These are phyloP conservation scores for Drosophila rufa DNA, from an alignment of 1,140 invertebrate species.

Conservation along the genomic window DNA sequence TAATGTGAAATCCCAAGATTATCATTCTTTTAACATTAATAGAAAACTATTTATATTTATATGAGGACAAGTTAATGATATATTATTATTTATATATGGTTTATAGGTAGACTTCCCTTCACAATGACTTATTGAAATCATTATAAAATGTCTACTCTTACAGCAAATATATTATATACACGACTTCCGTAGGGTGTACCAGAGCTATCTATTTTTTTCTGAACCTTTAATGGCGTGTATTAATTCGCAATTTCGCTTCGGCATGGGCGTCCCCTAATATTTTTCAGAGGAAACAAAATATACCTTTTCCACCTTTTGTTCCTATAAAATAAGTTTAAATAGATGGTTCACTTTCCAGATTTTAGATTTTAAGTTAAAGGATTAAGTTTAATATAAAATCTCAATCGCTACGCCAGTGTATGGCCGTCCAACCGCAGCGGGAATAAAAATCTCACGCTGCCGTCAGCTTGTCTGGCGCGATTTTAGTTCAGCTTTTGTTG, in stretches of 20 bases:
- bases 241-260: constrained; percentile 6
- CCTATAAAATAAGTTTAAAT: not conserved
- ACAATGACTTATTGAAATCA: not conserved
- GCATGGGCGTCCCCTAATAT: constrained; percentile 1
- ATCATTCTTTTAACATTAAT: too few species aligned
- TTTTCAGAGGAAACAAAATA: not conserved
- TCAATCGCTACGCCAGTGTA: constrained; percentile 6
- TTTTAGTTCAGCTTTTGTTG: constrained; percentile 64
- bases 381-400: not conserved
- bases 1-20: not conserved
- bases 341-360: not conserved
- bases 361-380: not conserved
- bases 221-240: constrained; percentile 9
- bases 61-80: not conserved
- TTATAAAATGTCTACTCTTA: not conserved
- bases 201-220: too few species aligned
- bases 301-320: too few species aligned
- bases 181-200: not conserved
- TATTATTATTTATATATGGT: too few species aligned
- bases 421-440: constrained; percentile 35
- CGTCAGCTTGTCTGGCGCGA: constrained; percentile 80
- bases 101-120: not conserved
- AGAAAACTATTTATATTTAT: too few species aligned
- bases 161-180: not conserved
- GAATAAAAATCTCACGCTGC: constrained; percentile 77